Percentiles rank a stretch among this genome's conserved stretches.
Conservation (phyloP, 2,797 vertebrate genomes). For the Tympanoctomys barrerae region DNA sequence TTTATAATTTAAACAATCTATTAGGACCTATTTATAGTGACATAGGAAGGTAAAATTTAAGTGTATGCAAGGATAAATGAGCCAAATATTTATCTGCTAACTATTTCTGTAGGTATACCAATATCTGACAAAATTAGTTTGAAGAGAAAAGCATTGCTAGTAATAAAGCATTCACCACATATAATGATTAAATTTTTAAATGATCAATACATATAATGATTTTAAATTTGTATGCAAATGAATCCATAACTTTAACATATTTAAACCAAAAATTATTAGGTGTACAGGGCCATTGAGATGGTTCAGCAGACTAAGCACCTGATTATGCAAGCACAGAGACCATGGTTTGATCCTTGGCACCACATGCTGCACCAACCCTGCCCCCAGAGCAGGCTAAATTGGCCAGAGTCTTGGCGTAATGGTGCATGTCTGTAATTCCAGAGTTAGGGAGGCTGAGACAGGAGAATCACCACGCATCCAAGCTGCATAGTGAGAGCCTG, state of each 20-base stretch:
- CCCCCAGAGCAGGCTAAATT: too few species aligned
- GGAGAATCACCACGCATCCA: too few species aligned
- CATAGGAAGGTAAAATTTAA: background rate
- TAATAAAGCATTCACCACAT: background rate
- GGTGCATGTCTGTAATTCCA: too few species aligned
- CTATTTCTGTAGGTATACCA: background rate
- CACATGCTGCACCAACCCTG: too few species aligned
- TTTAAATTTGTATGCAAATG: background rate
- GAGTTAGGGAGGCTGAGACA: too few species aligned
- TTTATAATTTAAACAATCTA: background rate
- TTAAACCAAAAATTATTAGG: background rate
- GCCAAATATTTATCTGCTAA: background rate
- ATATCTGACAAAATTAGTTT: background rate
- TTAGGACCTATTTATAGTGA: background rate
- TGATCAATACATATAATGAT: background rate
- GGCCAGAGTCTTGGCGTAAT: too few species aligned
- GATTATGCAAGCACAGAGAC: too few species aligned
- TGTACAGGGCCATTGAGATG: background rate
- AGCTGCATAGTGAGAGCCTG: too few species aligned
- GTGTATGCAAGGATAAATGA: background rate
- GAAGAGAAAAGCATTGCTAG: background rate
- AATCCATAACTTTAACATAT: slow-evolving; percentile 5
- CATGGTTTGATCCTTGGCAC: too few species aligned
- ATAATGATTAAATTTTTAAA: background rate
- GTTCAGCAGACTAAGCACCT: too few species aligned